Evolutionary conservation across 1,140 invertebrate genomes (phyloP).

Genomic region (Sipha flava): DNA sequence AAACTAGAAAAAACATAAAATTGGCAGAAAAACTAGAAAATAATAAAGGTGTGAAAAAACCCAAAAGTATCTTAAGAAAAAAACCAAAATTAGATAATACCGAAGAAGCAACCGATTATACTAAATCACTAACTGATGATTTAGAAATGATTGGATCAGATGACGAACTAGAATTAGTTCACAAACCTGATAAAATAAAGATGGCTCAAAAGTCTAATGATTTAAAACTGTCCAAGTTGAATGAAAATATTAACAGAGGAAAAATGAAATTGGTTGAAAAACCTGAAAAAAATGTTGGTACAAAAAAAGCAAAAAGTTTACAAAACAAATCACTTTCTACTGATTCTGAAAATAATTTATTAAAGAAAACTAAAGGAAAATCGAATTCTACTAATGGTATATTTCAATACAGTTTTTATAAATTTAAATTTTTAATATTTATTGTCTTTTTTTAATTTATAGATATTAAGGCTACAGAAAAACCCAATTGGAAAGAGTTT

Average conservation of each 20-base stretch:
- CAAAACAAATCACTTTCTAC: not conserved
- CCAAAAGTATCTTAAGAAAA: too few species aligned
- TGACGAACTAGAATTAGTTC: not conserved
- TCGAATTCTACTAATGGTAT: not conserved
- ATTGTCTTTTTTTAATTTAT: not conserved
- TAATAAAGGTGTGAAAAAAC: not conserved
- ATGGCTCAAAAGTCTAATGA: too few species aligned
- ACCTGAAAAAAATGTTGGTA: not conserved
- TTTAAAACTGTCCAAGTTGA: too few species aligned
- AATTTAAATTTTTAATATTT: not conserved
- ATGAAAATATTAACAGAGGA: too few species aligned
- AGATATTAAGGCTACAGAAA: slow-evolving; percentile 43
- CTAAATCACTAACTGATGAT: not conserved
- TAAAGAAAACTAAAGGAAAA: slow-evolving; percentile 1
- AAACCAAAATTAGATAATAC: too few species aligned
- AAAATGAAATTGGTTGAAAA: too few species aligned
- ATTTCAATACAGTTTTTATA: not conserved
- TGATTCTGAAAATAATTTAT: not conserved
- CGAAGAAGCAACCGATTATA: too few species aligned
- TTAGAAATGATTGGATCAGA: not conserved
- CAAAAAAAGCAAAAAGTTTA: not conserved
- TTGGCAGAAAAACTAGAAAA: not conserved
- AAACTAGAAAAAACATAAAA: too few species aligned
- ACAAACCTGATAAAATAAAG: too few species aligned
- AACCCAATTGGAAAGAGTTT: slow-evolving; percentile 62